phyloP scores from a whole-genome alignment of 2,113 vertebrate genomes.

The Antigone vipio region DNA sequence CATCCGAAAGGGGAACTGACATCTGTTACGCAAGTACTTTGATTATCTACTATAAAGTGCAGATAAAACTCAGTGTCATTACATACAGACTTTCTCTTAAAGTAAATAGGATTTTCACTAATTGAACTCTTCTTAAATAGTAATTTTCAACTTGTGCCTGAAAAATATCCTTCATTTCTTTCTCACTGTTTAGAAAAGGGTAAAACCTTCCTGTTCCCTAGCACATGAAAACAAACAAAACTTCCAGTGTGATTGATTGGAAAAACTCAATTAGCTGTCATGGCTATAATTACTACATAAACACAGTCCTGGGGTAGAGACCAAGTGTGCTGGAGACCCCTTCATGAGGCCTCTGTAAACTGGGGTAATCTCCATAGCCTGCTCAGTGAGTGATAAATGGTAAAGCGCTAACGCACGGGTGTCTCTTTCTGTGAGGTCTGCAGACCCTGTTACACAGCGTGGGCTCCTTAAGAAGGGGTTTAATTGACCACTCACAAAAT shows the following conservation, averaged over 20 bases:
- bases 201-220: conserved; percentile 54
- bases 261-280: conserved; percentile 64
- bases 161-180: conserved; percentile 36
- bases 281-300: conserved; percentile 67
- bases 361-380: not conserved
- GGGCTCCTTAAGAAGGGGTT: not conserved
- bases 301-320: conserved; percentile 35
- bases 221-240: conserved; percentile 59
- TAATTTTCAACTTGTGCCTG: not conserved
- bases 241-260: conserved; percentile 64
- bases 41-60: not conserved
- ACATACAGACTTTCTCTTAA: not conserved
- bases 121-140: not conserved
- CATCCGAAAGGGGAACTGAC: not conserved
- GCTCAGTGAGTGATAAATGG: conserved; percentile 28
- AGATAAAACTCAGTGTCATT: not conserved
- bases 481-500: not conserved
- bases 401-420: not conserved
- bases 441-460: not conserved
- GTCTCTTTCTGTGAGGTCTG: conserved; percentile 60
- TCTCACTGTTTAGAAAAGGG: conserved; percentile 21
- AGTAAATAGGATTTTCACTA: not conserved
- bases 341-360: conserved; percentile 30
- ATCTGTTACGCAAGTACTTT: not conserved
- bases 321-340: conserved; percentile 27